phyloP scores from a whole-genome alignment of 2,888 invertebrate genomes.

The Athalia rosae region DNA sequence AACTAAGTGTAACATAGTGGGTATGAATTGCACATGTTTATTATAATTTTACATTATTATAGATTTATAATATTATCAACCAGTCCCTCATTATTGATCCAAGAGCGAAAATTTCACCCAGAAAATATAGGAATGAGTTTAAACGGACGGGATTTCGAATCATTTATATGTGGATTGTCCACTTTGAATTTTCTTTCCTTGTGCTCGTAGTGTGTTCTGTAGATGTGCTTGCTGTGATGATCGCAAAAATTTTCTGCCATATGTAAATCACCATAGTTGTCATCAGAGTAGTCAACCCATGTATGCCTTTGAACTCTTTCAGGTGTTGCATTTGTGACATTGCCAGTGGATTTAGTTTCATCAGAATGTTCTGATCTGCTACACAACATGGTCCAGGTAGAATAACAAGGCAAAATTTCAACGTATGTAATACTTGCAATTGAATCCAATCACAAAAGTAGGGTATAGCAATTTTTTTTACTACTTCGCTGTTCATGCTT shows the following conservation, averaged over 20 bases:
- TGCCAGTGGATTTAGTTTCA: background rate
- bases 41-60: conserved; percentile 9
- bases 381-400: background rate
- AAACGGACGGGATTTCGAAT: conserved; percentile 12
- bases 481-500: background rate
- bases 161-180: background rate
- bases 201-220: background rate
- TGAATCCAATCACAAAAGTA: background rate
- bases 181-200: conserved; percentile 22
- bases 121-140: conserved; percentile 37
- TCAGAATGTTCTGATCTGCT: conserved; percentile 8
- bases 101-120: conserved; percentile 31
- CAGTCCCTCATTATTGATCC: conserved; percentile 1
- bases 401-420: background rate
- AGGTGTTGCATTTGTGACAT: background rate
- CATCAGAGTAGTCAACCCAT: conserved; percentile 8
- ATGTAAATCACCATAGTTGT: background rate
- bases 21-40: background rate
- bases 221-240: background rate
- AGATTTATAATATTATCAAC: background rate
- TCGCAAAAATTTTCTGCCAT: background rate
- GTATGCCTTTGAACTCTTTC: background rate
- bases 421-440: conserved; percentile 1
- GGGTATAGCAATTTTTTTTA: background rate
- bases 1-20: no score